These are phyloP conservation scores for Geodia barretti DNA, from an alignment of 37 sponge, comb jelly and placozoan genomes.

Conservation along the genomic window DNA sequence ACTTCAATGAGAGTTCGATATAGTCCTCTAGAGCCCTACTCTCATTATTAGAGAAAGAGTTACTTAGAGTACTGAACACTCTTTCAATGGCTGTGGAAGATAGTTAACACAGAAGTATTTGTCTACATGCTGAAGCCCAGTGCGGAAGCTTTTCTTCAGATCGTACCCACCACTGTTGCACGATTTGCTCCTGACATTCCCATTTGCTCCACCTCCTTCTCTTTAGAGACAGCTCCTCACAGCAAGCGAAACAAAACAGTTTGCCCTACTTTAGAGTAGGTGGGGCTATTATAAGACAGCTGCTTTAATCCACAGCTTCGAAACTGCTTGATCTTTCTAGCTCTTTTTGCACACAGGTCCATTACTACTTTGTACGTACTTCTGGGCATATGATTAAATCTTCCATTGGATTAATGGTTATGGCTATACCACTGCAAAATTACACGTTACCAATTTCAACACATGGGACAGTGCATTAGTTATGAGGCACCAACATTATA, in stretches of 20 bases:
- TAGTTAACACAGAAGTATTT: slow-evolving; percentile 24
- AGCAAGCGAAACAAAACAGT: slow-evolving; percentile 39
- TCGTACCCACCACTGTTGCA: slow-evolving; percentile 18
- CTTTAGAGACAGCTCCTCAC: slow-evolving; percentile 30
- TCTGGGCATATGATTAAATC: background rate
- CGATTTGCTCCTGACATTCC: slow-evolving; percentile 21
- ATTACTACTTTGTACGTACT: background rate
- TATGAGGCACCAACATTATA: background rate
- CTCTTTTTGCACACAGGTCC: background rate
- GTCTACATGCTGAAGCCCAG: slow-evolving; percentile 21
- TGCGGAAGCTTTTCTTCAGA: slow-evolving; percentile 6
- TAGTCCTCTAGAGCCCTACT: slow-evolving; percentile 14
- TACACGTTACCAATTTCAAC: background rate
- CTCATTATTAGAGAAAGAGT: slow-evolving; percentile 15
- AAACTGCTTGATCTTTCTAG: background rate
- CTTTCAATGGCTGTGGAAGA: slow-evolving; percentile 53
- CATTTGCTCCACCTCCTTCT: slow-evolving; percentile 43
- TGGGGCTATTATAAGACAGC: background rate
- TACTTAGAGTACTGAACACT: slow-evolving; percentile 26
- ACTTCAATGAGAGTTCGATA: slow-evolving; percentile 20
- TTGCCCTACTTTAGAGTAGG: background rate
- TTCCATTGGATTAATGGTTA: background rate
- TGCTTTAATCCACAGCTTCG: background rate
- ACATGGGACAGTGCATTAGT: background rate
- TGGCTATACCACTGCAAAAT: background rate